Base-by-base conservation (phyloP, 2,888 invertebrate species). In the Eupithecia inturbata region DNA sequence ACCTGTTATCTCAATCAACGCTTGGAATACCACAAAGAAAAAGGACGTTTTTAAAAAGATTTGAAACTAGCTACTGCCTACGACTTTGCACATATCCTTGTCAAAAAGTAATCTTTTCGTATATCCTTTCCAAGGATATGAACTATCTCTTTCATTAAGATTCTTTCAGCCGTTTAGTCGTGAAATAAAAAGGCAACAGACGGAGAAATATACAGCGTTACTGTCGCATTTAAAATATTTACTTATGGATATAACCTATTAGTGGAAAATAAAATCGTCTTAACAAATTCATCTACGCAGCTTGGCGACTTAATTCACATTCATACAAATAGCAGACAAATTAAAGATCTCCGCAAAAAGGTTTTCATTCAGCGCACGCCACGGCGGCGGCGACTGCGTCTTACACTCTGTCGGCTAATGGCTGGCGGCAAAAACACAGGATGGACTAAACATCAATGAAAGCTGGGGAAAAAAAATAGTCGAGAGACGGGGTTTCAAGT, bases 291-390 rank as follows among this genome's bases (percentile, higher is more conserved):
- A 60, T 60, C 28, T 60, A 60, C 39, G 39, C 39, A 39, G 39
- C 14, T 39, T 12, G 39, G 39, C 62, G 31, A 28, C 28, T 22
- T n/a, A n/a, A 53, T 53, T 33, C n/a, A 64, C 33, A 64, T 12
- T 64, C 33, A 64, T 33, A 64, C 88, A 89, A 90, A 90, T 89
- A 84, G 85, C 82, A 87, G 91, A 92, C 91, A 92, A 92, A 91
- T 92, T 92, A 91, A 91, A 88, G 82, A 74, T 77, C 72, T 71
- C 62, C 67, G 81, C 79, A 88, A 85, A 88, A 85, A 85, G 81
- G 77, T 73, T 85, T 80, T 84, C 83, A 89, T 89, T 88, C 89
- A 84, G 84, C 82, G 81, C 89, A 89, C 88, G 88, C 80, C 77
- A 88, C 87, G 87, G 79, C 78, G 87, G 79, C 78, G 72, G 71